Evolutionary conservation across 2,888 invertebrate genomes (phyloP).

Genomic region (Hydrotaea diabolus): DNA sequence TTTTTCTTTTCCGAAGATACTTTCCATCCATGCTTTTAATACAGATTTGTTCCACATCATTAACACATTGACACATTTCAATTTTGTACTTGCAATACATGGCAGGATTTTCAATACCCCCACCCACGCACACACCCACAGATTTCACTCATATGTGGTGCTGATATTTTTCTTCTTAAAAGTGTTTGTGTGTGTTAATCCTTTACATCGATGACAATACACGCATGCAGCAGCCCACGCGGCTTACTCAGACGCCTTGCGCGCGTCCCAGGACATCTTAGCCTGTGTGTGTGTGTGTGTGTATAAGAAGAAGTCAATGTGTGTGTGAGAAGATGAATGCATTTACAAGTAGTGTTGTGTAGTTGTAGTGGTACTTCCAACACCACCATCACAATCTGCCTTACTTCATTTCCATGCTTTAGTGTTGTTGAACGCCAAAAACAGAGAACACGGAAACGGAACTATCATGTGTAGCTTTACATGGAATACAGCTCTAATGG

Average conservation of each 20-base stretch:
- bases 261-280: too few relatives aligned
- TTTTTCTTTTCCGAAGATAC: neutral
- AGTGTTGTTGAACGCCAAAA: neutral
- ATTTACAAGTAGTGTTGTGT: constrained; percentile 3
- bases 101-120: neutral
- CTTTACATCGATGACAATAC: neutral
- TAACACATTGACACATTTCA: constrained; percentile 30
- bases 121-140: too few relatives aligned
- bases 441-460: neutral
- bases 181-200: neutral
- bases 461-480: neutral
- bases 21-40: neutral
- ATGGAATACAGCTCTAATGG: neutral
- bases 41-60: constrained; percentile 30
- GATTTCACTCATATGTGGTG: too few relatives aligned
- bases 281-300: too few relatives aligned
- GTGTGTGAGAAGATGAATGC: constrained; percentile 4
- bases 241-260: too few relatives aligned
- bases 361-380: neutral
- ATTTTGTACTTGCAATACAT: constrained; percentile 11
- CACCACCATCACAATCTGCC: neutral
- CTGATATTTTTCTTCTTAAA: too few relatives aligned
- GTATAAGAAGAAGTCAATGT: too few relatives aligned
- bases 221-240: neutral
- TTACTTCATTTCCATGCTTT: constrained; percentile 3